Evolutionary conservation across 1,140 invertebrate genomes (phyloP).

Genomic region (Tetramorium simillimum): DNA sequence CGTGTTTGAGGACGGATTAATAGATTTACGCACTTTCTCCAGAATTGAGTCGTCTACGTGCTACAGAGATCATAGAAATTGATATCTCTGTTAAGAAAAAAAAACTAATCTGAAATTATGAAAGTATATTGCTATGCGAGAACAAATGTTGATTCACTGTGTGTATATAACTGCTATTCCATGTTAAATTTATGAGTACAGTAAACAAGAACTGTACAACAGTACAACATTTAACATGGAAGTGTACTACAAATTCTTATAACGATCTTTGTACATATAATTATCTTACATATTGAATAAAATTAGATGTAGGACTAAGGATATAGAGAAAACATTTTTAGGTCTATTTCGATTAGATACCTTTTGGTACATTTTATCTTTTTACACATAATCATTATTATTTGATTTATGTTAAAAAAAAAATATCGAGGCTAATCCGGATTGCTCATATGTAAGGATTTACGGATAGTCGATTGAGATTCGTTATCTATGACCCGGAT

Average conservation of each 20-base stretch:
- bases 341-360: not conserved
- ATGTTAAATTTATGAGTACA: not conserved
- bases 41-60: not conserved
- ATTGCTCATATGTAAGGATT: not conserved
- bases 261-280: not conserved
- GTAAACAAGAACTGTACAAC: not conserved
- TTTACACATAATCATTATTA: not conserved
- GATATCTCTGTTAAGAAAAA: not conserved
- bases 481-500: constrained; percentile 34
- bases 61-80: not conserved
- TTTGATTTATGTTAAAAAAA: not conserved
- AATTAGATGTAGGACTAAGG: not conserved
- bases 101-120: not conserved
- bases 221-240: too few relatives aligned
- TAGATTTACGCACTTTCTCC: not conserved
- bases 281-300: not conserved
- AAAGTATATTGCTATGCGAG: not conserved
- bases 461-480: constrained; percentile 12
- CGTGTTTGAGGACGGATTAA: not conserved
- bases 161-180: not conserved
- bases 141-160: not conserved
- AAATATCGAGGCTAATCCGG: not conserved
- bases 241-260: not conserved
- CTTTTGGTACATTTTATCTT: not conserved
- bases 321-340: too few relatives aligned